Conservation (phyloP, 2,888 invertebrate species). For the Synergus laeviventris region DNA sequence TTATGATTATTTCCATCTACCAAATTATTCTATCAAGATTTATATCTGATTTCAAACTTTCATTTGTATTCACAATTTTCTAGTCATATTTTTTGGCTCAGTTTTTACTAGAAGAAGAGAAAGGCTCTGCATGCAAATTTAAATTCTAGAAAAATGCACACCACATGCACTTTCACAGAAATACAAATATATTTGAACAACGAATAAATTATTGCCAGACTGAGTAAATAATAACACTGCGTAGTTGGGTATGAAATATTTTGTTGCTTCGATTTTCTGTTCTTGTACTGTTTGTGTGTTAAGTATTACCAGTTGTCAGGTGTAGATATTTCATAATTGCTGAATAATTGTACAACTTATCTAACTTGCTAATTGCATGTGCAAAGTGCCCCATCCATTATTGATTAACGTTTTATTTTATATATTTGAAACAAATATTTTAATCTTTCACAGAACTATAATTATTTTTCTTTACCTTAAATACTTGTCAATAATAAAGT, state of each 20-base stretch:
- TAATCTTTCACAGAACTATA: not conserved
- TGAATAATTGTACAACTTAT: not conserved
- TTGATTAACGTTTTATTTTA: not conserved
- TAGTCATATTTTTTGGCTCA: not conserved
- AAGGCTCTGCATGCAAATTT: slow-evolving; percentile 5
- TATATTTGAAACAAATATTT: not conserved
- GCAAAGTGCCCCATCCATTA: not conserved
- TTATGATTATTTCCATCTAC: not conserved
- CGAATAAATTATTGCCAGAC: not conserved
- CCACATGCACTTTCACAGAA: not conserved
- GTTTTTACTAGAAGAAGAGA: not conserved
- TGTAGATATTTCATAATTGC: not conserved
- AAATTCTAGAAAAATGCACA: not conserved
- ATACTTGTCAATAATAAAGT: not conserved
- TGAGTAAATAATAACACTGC: not conserved
- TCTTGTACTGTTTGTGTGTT: not conserved
- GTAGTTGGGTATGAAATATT: not conserved
- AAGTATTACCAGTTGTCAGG: not conserved
- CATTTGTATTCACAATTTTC: not conserved
- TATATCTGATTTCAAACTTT: not conserved
- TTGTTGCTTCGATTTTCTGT: not conserved
- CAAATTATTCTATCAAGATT: not conserved
- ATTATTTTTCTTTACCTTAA: not conserved
- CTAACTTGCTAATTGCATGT: not conserved
- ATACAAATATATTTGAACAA: not conserved